Base-by-base conservation (phyloP, 1,140 invertebrate genomes). In the Leptinotarsa texana region DNA sequence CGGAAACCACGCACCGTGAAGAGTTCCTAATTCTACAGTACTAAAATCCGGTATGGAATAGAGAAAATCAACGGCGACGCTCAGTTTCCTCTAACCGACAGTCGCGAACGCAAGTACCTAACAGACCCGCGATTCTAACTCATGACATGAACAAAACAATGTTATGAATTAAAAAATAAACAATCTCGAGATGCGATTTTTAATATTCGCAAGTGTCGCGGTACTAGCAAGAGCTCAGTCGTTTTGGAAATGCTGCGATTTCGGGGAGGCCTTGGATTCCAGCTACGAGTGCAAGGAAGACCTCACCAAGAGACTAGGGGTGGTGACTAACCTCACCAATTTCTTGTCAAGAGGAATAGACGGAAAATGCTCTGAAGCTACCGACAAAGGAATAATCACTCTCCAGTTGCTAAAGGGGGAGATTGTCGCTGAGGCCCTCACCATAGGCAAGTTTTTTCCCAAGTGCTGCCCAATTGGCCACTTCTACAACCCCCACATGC, bases 401-500 rank as follows among this genome's bases (percentile, higher is more conserved):
- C 63, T 65, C 21, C 63, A 21, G 21, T 27, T 33, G 21, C 2
- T 15, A 13, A 21, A 4, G 24, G 13, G 21, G 11, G 17, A 57
- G 51, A 15, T 65, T 15, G 13, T 15, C 6, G 63, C 21, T 65
- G 27, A 15, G 13, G 27, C 63, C 4, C 63, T 33, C 17, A 22
- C 27, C 11, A 21, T 24, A 65, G 69, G 24, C 11, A 21, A 24
- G 1, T 65, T 48, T 42, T 79, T 78, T 18, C 72, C 66, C 13
- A 80, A 80, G 73, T 80, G 79, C 63, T 80, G 79, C 69, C 79
- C 79, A 21, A 51, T 79, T 2, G 62, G 63, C 48, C 74, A 76
- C 57, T 21, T 68, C 27, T 80, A 80, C 71, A 68, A 80, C 69
- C 42, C 72, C 13, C 51, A 65, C 2, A 21, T 17, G 3, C 77